Base-by-base conservation (phyloP, 1,140 invertebrate species). In the Wiebesia pumilae region DNA sequence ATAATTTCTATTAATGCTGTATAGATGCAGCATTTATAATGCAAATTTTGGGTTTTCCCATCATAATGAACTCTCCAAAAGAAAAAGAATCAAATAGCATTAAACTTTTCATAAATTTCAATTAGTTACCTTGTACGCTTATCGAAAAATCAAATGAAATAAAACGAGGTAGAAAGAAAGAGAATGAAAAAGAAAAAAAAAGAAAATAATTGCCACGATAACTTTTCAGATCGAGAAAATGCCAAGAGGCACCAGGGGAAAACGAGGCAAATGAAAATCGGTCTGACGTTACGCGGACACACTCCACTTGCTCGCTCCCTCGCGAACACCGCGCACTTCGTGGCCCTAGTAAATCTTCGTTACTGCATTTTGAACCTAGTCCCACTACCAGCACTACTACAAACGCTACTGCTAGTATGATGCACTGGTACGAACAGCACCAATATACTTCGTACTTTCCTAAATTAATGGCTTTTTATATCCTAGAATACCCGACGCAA, bases 381-480 rank as follows among this genome's bases (percentile, higher is more conserved):
- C 14, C 27, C 40, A 75, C 3, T n/a, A 43, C 38, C 33, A n/a
- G 6, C n/a, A 43, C 21, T 43, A n/a, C 38, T 75, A n/a, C 38
- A 27, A 75, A 21, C 24, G 12, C 21, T n/a, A 24, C 3, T 43
- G 12, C 38, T 43, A 33, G 38, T 75, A 75, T 40, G 40, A 40
- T 43, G 21, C 38, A 75, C 21, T 38, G n/a, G 35, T 75, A 75
- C 30, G 43, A 75, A 14, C 78, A 3, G 24, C 38, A 38, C 43
- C 43, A 33, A 35, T 85, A 58, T 82, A 86, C 75, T 67, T 67
- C 40, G 67, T 38, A 19, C 79, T 78, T 51, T 30, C 73, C 73
- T 87, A 83, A 87, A 87, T 87, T 87, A 87, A 81, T 33, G 62
- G 30, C 40, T 78, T 87, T 87, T 86, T 77, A 67, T 75, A 27